A percentile compares a stretch with the other conserved stretches of the same genome.
Evolutionary conservation across 1,140 invertebrate genomes (phyloP).

Genomic region (Drosophila ficusphila): DNA sequence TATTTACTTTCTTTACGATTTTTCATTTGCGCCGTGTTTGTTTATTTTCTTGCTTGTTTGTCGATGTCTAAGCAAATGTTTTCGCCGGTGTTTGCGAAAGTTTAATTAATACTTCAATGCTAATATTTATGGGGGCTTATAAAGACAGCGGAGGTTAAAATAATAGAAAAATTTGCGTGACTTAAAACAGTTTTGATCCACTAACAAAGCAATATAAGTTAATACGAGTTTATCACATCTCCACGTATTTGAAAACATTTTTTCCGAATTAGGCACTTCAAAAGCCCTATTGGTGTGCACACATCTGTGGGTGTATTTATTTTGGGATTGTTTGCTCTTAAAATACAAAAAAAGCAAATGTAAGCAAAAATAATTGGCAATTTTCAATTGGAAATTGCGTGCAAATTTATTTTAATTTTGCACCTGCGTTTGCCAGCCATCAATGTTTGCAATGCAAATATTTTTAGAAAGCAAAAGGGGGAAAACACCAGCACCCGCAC

Average conservation of each 20-base stretch:
- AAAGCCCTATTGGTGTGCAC: neutral
- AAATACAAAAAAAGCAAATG: constrained; percentile 30
- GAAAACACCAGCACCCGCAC: neutral
- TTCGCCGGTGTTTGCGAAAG: constrained; percentile 51
- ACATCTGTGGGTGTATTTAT: constrained; percentile 15
- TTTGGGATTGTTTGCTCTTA: constrained; percentile 29
- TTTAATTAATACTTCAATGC: constrained; percentile 66
- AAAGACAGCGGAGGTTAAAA: neutral
- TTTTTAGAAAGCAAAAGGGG: constrained; percentile 66
- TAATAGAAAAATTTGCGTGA: neutral
- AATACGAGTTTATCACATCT: too few relatives aligned
- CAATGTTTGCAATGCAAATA: constrained; percentile 74
- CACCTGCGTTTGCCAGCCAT: constrained; percentile 41
- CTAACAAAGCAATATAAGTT: too few relatives aligned
- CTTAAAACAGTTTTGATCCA: too few relatives aligned
- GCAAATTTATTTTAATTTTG: constrained; percentile 80
- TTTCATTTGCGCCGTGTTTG: constrained; percentile 53
- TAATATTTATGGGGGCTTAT: constrained; percentile 7
- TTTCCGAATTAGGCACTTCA: neutral
- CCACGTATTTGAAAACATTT: too few relatives aligned
- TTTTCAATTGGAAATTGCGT: constrained; percentile 75
- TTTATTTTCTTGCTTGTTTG: constrained; percentile 37
- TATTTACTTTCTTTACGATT: constrained; percentile 53
- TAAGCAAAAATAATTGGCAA: constrained; percentile 72
- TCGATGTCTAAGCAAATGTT: constrained; percentile 63